These are phyloP conservation scores for Cossypha dichroa DNA, from an alignment of 2,797 vertebrate genomes.

Conservation along the genomic window DNA sequence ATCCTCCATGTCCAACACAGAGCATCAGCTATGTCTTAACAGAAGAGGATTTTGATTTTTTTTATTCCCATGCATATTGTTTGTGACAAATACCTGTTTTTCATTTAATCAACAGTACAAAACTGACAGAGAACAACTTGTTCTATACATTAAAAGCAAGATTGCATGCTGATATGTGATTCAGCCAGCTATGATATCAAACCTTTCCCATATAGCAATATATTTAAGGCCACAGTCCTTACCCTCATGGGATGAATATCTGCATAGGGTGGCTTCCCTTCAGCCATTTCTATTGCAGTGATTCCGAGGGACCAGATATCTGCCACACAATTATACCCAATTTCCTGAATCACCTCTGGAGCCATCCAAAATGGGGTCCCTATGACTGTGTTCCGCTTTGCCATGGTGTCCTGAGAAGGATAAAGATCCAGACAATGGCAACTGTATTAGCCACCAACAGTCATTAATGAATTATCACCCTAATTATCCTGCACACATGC, in stretches of 20 bases:
- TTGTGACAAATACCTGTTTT: background rate
- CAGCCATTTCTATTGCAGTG: slow-evolving; percentile 95
- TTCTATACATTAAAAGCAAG: background rate
- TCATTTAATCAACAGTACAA: background rate
- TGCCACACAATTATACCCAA: slow-evolving; percentile 94
- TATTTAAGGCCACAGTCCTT: slow-evolving; percentile 14
- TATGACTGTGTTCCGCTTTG: slow-evolving; percentile 95
- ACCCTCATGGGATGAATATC: slow-evolving; percentile 98
- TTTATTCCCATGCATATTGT: background rate
- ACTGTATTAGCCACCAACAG: background rate
- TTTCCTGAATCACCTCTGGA: slow-evolving; percentile 97
- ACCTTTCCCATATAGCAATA: background rate
- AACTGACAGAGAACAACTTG: background rate
- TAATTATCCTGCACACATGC: background rate
- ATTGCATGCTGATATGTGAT: rapidly evolving
- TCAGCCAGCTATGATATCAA: background rate
- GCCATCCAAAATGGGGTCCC: slow-evolving; percentile 99
- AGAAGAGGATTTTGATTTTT: background rate
- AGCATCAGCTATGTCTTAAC: background rate
- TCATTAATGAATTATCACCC: background rate
- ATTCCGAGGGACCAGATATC: slow-evolving; percentile 97
- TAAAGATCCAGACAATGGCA: background rate
- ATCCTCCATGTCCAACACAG: background rate
- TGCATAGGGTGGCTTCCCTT: slow-evolving; percentile 94
- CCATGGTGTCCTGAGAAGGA: slow-evolving; percentile 91